Conservation (phyloP, 2,113 vertebrate species). For the Neotoma lepida region DNA sequence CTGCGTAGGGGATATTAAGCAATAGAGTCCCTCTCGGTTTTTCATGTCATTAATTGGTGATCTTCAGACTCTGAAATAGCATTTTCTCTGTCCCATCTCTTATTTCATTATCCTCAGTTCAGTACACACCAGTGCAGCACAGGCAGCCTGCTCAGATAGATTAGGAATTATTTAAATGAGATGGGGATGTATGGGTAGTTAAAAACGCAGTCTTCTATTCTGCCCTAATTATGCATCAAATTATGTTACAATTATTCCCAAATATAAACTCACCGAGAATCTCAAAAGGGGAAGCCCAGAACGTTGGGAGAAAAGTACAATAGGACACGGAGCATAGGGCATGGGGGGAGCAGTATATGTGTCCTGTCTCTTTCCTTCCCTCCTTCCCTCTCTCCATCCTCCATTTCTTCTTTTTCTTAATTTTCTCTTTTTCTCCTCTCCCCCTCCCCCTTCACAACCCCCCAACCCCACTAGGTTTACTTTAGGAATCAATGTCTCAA, state of each 20-base stretch:
- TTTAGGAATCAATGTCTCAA: neutral
- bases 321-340: slow-evolving; percentile 16
- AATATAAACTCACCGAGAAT: slow-evolving; percentile 84
- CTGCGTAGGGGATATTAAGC: slow-evolving; percentile 76
- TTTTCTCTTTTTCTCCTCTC: too few relatives aligned
- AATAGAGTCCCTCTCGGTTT: slow-evolving; percentile 81
- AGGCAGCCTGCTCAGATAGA: slow-evolving; percentile 83
- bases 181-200: slow-evolving; percentile 86
- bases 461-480: neutral
- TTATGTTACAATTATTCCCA: slow-evolving; percentile 85
- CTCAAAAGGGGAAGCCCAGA: slow-evolving; percentile 73
- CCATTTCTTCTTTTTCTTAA: fast-evolving
- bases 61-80: slow-evolving; percentile 85
- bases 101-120: slow-evolving; percentile 89
- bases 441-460: fast-evolving
- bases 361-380: neutral
- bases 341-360: neutral
- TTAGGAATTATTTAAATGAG: slow-evolving; percentile 89
- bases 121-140: slow-evolving; percentile 84
- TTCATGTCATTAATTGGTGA: slow-evolving; percentile 86
- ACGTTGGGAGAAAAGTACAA: slow-evolving; percentile 51
- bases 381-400: too few relatives aligned
- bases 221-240: slow-evolving; percentile 86
- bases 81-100: slow-evolving; percentile 84
- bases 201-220: slow-evolving; percentile 85